Base-by-base conservation (phyloP, 2,113 vertebrate genomes). In the Heterochromis multidens region DNA sequence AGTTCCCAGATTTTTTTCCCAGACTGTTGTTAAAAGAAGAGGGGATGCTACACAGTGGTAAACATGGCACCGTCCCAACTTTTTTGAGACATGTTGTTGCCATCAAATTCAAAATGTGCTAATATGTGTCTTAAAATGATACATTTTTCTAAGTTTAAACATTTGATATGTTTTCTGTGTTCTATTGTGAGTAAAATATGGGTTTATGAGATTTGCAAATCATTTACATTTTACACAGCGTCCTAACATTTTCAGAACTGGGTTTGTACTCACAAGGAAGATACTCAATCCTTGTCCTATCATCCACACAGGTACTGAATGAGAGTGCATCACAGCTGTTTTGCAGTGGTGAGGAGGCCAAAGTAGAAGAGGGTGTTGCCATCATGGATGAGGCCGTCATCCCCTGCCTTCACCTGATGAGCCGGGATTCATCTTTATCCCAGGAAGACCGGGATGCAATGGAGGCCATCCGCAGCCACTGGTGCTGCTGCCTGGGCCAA, bases 391-490 rank as follows among this genome's bases (percentile, higher is more conserved):
- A 99, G 31, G 87, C 95, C 54, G 96, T 99, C 91, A 99, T 99
- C 91, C 99, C 99, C 46, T 99, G 98, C 88, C 97, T 99, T 94
- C 98, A 99, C 90, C 97, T 99, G 31, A 97, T 99, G 94, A 96
- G 95, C 89, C 96, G 95, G 43, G 97, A 97, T 0, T 93, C 0
- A 77, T 90, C 49, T 87, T 96, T 95, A 95, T 96, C 88, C 81
- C 96, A 93, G 86, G 98, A 99, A 43, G 99, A 99, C 93, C 90
- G 97, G 81, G 96, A 97, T 7, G 96, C 97, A 56, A 96, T 98
- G 5, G 98, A 99, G 91, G 81, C 92, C 89, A 97, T 99, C 96
- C 96, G 98, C 59, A 97, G 93, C 92, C 96, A 95, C 59, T 99
- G 98, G 99, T 99, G 98, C 94, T 98, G 97, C 92, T 99, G 98